phyloP scores from a whole-genome alignment of 2,797 vertebrate genomes.

The Cyprinodon diabolis region DNA sequence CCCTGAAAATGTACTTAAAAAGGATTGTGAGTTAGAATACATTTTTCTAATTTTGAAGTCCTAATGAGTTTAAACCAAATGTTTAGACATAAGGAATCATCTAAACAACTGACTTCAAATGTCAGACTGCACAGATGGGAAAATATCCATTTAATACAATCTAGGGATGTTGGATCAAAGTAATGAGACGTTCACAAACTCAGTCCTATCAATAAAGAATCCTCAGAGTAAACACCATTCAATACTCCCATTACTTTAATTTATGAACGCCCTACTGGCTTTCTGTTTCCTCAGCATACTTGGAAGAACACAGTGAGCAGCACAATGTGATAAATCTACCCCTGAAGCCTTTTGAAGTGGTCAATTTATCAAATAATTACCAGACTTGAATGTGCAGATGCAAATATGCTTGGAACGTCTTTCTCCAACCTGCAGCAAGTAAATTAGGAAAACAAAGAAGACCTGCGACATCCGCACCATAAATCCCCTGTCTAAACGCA shows the following conservation, averaged over 20 bases:
- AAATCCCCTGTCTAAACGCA: conserved; percentile 58
- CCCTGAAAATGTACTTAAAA: background rate
- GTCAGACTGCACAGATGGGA: background rate
- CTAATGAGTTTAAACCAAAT: conserved; percentile 1
- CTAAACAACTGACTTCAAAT: background rate
- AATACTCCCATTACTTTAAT: conserved; percentile 30
- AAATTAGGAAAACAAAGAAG: conserved; percentile 3
- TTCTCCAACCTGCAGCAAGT: conserved; percentile 19
- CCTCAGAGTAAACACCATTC: background rate
- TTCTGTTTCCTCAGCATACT: conserved; percentile 34
- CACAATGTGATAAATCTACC: conserved; percentile 6
- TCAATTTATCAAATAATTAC: conserved; percentile 9
- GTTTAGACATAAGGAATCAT: background rate
- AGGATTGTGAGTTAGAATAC: background rate
- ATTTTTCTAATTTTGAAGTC: background rate
- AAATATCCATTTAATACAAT: background rate
- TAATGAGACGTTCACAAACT: conserved; percentile 12
- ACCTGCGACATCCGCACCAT: conserved; percentile 37
- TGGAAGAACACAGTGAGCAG: conserved; percentile 2
- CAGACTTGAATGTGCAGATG: background rate
- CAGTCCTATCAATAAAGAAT: conserved; percentile 4
- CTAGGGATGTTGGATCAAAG: background rate
- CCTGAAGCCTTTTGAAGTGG: background rate
- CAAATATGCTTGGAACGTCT: conserved; percentile 14
- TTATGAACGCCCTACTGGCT: conserved; percentile 33